Base-by-base conservation (phyloP, 2,888 invertebrate genomes). In the Stenurella melanura region DNA sequence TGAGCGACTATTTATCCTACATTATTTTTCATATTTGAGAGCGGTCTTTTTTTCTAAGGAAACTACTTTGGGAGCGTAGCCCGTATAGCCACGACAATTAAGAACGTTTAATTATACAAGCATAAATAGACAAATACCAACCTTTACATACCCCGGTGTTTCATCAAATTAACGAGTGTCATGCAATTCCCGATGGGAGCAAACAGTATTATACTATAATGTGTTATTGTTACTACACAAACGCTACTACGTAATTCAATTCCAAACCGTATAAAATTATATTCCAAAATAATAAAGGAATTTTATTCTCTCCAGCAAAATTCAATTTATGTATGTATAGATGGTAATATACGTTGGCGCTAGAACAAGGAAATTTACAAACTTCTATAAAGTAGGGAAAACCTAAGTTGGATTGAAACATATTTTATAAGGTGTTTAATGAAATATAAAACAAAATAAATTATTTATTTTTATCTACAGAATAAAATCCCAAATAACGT, bases 261-360 rank as follows among this genome's bases (percentile, higher is more conserved):
- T 64, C 18, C 64, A 64, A 34, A 64, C 18, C 64, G 2, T 42
- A 64, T 64, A 64, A 19, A 64, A 18, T 64, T 64, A 42, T 38
- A 64, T 42, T n/a, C 12, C 38, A 50, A 50, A 64, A n/a, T n/a
- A 18, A 64, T 19, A 58, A 21, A 0, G 7, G 21, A 58, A 21
- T 21, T 58, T 4, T 19, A 15, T 15, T 58, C 11, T 58, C 12
- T 21, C 21, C 1, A 50, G 3, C 50, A 2, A 4, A n/a, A 50
- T 50, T 17, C 15, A n/a, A n/a, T 50, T 50, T 50, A 50, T 34
- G 6, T 34, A 7, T 34, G 7, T 7, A 9, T 34, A 34, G 30
- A 9, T 4, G 30, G 9, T 34, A 34, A 7, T 34, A 34, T 9
- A 34, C 7, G 7, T 4, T 9, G 30, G 9, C 0, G 7, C 30